Evolutionary conservation across 2,888 invertebrate genomes (phyloP).

Genomic region (Rhamphomyia laevipes): DNA sequence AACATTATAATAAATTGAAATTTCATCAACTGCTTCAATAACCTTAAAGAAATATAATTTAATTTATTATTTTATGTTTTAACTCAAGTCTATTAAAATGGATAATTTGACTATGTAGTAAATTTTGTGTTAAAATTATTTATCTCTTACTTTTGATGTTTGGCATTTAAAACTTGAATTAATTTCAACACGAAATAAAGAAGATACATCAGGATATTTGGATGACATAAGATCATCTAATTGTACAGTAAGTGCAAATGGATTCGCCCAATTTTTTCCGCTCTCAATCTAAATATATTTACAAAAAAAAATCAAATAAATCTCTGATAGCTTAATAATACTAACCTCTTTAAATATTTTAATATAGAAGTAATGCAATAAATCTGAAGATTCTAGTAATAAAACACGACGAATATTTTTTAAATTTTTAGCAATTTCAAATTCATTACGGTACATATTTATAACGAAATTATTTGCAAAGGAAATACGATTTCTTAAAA

Average conservation of each 20-base stretch:
- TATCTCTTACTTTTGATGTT: conserved; percentile 22
- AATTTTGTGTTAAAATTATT: background rate
- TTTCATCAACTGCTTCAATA: conserved; percentile 27
- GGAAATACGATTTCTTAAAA: conserved; percentile 34
- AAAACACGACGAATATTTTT: conserved; percentile 40
- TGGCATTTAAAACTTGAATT: conserved; percentile 19
- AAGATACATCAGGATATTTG: conserved; percentile 32
- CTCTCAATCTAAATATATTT: conserved; percentile 35
- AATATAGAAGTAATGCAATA: conserved; percentile 41
- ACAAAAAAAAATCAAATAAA: conserved; percentile 8
- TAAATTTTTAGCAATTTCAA: conserved; percentile 38
- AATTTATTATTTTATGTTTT: background rate
- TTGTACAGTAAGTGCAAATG: conserved; percentile 36
- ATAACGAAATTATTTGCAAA: conserved; percentile 40
- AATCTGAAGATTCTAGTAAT: conserved; percentile 42
- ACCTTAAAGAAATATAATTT: conserved; percentile 15
- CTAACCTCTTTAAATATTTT: conserved; percentile 39
- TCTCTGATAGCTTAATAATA: background rate
- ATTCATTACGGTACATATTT: conserved; percentile 39
- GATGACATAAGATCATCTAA: conserved; percentile 39
- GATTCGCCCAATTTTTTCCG: conserved; percentile 37
- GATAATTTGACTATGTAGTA: no score
- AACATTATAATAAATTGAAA: conserved; percentile 26
- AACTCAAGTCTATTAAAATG: background rate
- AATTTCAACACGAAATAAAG: conserved; percentile 24